Evolutionary conservation across 2,888 invertebrate species (phyloP).

Genomic region (Brachylomia viminalis): DNA sequence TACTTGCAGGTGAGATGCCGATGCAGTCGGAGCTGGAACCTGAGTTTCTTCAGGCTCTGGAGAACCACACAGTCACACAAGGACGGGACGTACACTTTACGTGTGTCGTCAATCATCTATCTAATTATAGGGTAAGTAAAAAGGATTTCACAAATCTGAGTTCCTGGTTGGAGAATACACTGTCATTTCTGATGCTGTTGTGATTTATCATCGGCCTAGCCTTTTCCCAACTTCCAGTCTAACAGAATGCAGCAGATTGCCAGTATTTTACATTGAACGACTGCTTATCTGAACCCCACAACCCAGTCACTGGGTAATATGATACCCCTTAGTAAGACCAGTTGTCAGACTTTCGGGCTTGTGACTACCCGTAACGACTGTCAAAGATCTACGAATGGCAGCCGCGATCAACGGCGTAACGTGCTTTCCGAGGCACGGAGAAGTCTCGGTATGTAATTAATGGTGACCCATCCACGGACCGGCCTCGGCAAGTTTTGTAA

Average conservation of each 20-base stretch:
- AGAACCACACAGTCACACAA: constrained; percentile 96
- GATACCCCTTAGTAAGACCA: background rate
- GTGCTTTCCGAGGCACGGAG: background rate
- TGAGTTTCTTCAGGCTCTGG: constrained; percentile 95
- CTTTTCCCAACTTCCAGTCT: too few species aligned
- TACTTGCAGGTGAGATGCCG: constrained; percentile 92
- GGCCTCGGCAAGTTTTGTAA: background rate
- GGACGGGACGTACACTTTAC: constrained; percentile 97
- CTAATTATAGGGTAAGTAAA: constrained; percentile 94
- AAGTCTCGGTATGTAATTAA: background rate
- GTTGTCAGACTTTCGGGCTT: background rate
- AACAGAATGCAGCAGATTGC: too few species aligned
- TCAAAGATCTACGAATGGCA: background rate
- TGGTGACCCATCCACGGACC: too few species aligned
- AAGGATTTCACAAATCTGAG: background rate
- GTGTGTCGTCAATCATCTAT: constrained; percentile 97
- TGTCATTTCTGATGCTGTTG: background rate
- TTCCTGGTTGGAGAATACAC: background rate
- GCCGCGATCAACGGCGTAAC: background rate
- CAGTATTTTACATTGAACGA: background rate
- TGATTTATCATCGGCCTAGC: too few species aligned
- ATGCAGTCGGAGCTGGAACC: constrained; percentile 92
- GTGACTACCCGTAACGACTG: background rate
- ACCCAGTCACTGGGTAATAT: background rate
- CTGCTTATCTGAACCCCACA: background rate